Conservation (phyloP, 2,797 vertebrate species). For the Sitta carolinensis region DNA sequence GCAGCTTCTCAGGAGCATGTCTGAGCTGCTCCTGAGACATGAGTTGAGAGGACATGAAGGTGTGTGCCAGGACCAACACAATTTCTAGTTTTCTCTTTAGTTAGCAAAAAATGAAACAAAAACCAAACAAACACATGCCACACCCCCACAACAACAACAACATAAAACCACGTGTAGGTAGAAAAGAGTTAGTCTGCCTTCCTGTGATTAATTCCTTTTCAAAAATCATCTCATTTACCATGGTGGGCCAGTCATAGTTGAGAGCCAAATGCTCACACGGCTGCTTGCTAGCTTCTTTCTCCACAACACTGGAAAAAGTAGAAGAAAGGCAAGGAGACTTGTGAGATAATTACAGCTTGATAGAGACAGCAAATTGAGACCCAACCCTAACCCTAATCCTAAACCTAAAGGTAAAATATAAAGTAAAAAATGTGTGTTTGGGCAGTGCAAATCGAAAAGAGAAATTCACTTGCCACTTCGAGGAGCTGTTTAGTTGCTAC, state of each 20-base stretch:
- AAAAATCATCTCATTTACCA: neutral
- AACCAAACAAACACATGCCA: too few species aligned
- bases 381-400: neutral
- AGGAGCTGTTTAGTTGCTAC: neutral
- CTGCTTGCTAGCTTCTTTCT: rapidly evolving
- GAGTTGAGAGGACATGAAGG: neutral
- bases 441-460: neutral
- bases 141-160: too few species aligned
- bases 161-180: too few species aligned
- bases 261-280: neutral
- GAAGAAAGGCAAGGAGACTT: neutral
- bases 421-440: neutral
- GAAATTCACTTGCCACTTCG: neutral
- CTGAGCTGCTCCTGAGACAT: neutral
- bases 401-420: neutral
- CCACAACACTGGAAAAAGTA: neutral
- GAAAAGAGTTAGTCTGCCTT: neutral
- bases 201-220: neutral
- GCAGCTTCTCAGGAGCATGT: neutral
- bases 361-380: neutral
- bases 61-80: neutral
- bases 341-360: neutral
- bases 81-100: neutral
- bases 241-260: neutral
- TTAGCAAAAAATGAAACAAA: neutral